Evolutionary conservation across 2,888 invertebrate species (phyloP), one percentile per base, ranked within the genome.

Genomic region (Molorchus minor): DNA sequence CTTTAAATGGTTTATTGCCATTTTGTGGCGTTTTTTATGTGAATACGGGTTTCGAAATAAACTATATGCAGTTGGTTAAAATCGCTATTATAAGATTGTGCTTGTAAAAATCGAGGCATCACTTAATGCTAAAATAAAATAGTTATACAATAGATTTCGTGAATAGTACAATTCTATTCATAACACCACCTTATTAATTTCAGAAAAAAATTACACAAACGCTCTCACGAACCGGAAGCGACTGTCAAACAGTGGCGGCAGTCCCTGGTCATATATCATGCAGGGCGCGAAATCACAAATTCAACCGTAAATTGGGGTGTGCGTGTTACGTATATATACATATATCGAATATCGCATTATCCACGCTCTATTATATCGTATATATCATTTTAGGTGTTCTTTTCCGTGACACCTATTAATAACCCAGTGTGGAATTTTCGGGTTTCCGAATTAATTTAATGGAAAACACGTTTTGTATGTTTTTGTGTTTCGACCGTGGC

Each of bases 401-500:
- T 30, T 29, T 33, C 30, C 63, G 43, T 56, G 63, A 60, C 63
- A 52, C 46, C 59, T 54, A 56, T 57, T 63, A 60, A 63, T 63
- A 54, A 60, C 57, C 55, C 57, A 53, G 40, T 41, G 53, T 52
- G 55, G 58, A 60, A 63, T 58, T 56, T 60, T 60, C 25, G 46
- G 41, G 20, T 61, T 53, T 44, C 49, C 25, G 59, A 61, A 56
- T 64, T 58, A 60, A 64, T 58, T 56, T 58, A 56, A 63, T 58
- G 52, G 63, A 60, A n/a, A 58, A 58, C 17, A 33, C 19, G 46
- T 46, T 47, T 47, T 47, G 47, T 47, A 47, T 47, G 47, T 47
- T 47, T 47, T 47, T 4, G 20, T 33, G 47, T 19, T n/a, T 16
- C 38, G 38, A 3, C 35, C 17, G 33, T 35, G 25, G n/a, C n/a